Conservation (phyloP, 2,113 vertebrate species). For the Cyprinodon tularosa region DNA sequence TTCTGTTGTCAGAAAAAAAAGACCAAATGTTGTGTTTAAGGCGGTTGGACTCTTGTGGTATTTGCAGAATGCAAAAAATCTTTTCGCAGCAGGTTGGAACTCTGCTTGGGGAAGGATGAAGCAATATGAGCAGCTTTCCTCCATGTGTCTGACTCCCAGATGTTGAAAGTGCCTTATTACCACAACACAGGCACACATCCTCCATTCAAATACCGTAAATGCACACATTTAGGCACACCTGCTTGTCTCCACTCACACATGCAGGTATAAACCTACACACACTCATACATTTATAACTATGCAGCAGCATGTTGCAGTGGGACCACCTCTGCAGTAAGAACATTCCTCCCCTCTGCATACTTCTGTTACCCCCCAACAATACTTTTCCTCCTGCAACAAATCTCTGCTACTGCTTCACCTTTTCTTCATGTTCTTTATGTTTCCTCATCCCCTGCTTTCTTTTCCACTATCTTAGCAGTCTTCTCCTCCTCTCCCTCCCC, state of each 20-base stretch:
- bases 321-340: conserved; percentile 75
- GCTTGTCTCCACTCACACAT: conserved; percentile 13
- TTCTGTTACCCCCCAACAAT: conserved; percentile 16
- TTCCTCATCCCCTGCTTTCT: conserved; percentile 16
- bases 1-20: conserved; percentile 23
- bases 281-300: conserved; percentile 45
- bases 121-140: conserved; percentile 53
- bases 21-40: conserved; percentile 34
- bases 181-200: conserved; percentile 8
- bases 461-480: conserved; percentile 19
- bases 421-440: conserved; percentile 23
- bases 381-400: conserved; percentile 16
- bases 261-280: conserved; percentile 28
- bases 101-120: conserved; percentile 50
- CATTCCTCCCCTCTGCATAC: conserved; percentile 44
- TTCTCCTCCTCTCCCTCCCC: neutral
- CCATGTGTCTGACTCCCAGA: conserved; percentile 54
- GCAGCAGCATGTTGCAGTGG: conserved; percentile 68
- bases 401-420: conserved; percentile 34
- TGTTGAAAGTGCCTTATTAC: conserved; percentile 53
- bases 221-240: conserved; percentile 51
- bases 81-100: conserved; percentile 65
- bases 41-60: conserved; percentile 37
- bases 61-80: conserved; percentile 66
- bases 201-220: conserved; percentile 36